These are phyloP conservation scores for Thamnaconus septentrionalis DNA, from an alignment of 2,113 vertebrate species.

Conservation along the genomic window DNA sequence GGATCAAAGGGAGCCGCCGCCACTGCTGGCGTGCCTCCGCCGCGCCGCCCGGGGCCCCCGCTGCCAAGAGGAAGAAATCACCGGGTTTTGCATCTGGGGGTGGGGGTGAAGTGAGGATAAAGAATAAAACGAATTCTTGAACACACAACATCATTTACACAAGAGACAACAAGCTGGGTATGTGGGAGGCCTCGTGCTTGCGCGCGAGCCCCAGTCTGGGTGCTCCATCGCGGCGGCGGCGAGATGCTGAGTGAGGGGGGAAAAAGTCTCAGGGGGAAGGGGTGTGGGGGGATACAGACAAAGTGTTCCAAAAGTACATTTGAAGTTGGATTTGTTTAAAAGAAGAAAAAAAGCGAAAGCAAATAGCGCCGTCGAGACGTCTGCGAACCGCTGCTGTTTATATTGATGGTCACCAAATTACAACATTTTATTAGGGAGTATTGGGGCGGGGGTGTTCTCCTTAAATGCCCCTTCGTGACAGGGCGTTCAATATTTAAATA, in stretches of 20 bases:
- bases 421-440: conserved; percentile 1
- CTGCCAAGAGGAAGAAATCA: conserved; percentile 66
- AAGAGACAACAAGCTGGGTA: conserved; percentile 73
- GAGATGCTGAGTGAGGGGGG: not conserved
- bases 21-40: conserved; percentile 64
- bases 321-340: conserved; percentile 26
- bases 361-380: not conserved
- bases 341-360: conserved; percentile 6
- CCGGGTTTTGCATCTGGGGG: conserved; percentile 46
- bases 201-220: not conserved
- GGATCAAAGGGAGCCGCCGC: conserved; percentile 69
- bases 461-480: not conserved
- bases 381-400: conserved; percentile 12
- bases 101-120: conserved; percentile 69
- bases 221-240: conserved; percentile 45
- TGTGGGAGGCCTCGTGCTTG: conserved; percentile 58
- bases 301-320: conserved; percentile 26
- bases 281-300: conserved; percentile 40
- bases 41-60: conserved; percentile 43
- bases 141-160: conserved; percentile 75
- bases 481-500: no score
- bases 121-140: conserved; percentile 72
- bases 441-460: conserved; percentile 7
- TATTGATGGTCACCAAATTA: conserved; percentile 19
- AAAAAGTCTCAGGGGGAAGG: conserved; percentile 26